Evolutionary conservation across 2,113 vertebrate species (phyloP).

Genomic region (Tonatia bakeri): DNA sequence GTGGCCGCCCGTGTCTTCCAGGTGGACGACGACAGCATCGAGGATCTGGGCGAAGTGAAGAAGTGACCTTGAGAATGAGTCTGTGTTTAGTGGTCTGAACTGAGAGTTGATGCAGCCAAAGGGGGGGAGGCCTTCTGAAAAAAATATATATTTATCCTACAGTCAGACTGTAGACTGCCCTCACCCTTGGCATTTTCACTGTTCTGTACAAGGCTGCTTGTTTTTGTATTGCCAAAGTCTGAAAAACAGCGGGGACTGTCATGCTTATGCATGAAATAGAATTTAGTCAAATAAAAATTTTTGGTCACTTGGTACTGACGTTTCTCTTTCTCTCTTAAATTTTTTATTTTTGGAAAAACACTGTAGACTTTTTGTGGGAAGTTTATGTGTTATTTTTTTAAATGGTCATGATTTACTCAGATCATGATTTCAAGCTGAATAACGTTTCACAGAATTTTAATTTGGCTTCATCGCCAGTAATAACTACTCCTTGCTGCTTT

Average conservation of each 20-base stretch:
- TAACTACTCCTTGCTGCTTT: background rate
- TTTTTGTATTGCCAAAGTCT: conserved; percentile 92
- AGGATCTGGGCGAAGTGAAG: conserved; percentile 98
- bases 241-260: conserved; percentile 83
- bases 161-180: conserved; percentile 84
- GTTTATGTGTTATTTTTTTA: conserved; percentile 43
- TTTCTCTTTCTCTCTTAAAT: conserved; percentile 50
- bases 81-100: conserved; percentile 87
- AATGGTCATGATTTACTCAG: background rate
- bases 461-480: conserved; percentile 5
- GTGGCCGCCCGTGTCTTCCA: conserved; percentile 68
- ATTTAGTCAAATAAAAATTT: conserved; percentile 90
- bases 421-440: background rate
- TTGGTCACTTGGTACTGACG: conserved; percentile 69
- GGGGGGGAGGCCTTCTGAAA: conserved; percentile 86
- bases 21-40: conserved; percentile 99
- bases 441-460: conserved; percentile 4
- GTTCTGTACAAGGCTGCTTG: conserved; percentile 89
- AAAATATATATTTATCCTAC: conserved; percentile 89
- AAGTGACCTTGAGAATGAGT: conserved; percentile 90
- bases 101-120: conserved; percentile 89
- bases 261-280: conserved; percentile 86
- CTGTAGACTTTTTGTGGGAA: background rate
- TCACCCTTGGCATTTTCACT: conserved; percentile 84
- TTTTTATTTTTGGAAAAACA: conserved; percentile 51